Evolutionary conservation across 2,113 vertebrate genomes (phyloP).

Genomic region (Spea bombifrons): DNA sequence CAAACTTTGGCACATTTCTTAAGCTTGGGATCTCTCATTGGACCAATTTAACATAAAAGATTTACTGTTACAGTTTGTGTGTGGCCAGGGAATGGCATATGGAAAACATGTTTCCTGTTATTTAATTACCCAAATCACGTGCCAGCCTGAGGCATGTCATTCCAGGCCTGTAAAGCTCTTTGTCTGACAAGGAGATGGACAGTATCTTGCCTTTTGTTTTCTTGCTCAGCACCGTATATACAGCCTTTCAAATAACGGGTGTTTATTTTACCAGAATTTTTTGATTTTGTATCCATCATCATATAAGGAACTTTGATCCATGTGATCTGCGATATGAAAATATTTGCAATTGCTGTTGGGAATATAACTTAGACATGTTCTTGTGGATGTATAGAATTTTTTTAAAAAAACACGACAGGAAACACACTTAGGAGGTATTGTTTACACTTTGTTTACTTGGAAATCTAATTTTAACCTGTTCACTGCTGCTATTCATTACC

Average conservation of each 20-base stretch:
- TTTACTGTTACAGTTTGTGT: conserved; percentile 84
- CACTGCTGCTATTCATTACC: not conserved
- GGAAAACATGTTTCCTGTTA: conserved; percentile 86
- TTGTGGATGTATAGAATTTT: not conserved
- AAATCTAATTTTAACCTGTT: not conserved
- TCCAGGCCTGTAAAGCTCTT: conserved; percentile 75
- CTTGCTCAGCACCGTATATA: conserved; percentile 66
- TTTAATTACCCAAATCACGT: conserved; percentile 83
- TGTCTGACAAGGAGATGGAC: conserved; percentile 79
- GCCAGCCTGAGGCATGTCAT: conserved; percentile 78
- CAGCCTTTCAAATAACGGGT: conserved; percentile 65
- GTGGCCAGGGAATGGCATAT: conserved; percentile 75
- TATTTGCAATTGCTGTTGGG: conserved; percentile 34
- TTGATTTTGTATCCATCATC: conserved; percentile 62
- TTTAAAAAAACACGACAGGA: not conserved
- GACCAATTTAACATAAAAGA: conserved; percentile 70
- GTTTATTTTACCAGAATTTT: conserved; percentile 75
- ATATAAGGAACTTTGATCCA: conserved; percentile 65
- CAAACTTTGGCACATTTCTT: conserved; percentile 44
- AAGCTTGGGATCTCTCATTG: conserved; percentile 53
- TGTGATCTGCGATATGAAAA: conserved; percentile 59
- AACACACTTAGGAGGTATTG: not conserved
- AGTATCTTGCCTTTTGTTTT: conserved; percentile 77
- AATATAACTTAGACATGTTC: not conserved
- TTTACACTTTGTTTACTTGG: not conserved